These are phyloP conservation scores for Microtus ochrogaster DNA, from an alignment of 2,113 vertebrate species.

Conservation along the genomic window DNA sequence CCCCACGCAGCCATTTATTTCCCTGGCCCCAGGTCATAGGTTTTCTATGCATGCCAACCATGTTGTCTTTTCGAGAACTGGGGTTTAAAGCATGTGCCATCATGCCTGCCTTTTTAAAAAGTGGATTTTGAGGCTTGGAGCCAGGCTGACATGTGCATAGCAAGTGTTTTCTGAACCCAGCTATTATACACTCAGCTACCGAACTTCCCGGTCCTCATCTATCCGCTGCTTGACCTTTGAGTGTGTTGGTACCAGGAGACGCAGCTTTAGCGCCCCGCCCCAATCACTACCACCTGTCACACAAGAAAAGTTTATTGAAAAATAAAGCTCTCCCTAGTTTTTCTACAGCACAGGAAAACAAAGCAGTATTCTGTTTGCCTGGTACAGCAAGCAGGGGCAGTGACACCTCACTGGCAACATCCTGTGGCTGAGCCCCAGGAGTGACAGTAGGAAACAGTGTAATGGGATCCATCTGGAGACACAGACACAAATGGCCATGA, in stretches of 20 bases:
- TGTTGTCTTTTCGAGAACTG: not conserved
- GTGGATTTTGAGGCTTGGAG: not conserved
- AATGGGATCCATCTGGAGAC: slow-evolving; percentile 65
- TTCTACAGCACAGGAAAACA: slow-evolving; percentile 90
- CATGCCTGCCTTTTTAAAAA: not conserved
- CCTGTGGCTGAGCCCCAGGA: slow-evolving; percentile 40
- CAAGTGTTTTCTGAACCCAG: too few relatives aligned
- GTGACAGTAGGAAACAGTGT: slow-evolving; percentile 21
- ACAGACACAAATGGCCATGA: not conserved
- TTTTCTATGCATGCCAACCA: not conserved
- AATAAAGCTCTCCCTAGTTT: slow-evolving; percentile 96
- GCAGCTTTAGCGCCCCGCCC: not conserved
- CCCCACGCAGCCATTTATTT: not conserved
- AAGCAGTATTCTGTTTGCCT: slow-evolving; percentile 84
- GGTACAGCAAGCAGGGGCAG: slow-evolving; percentile 84
- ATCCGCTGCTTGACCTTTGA: too few relatives aligned
- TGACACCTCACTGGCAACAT: slow-evolving; percentile 73
- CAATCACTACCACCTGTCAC: slow-evolving; percentile 84
- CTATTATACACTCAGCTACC: not conserved
- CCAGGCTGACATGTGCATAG: not conserved
- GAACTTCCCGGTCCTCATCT: not conserved
- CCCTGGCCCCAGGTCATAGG: too few relatives aligned
- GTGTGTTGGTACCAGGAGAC: accelerated
- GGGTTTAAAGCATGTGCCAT: not conserved
- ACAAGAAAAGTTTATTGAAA: slow-evolving; percentile 96